These are phyloP conservation scores for Araneus ventricosus DNA, from an alignment of 1,140 invertebrate genomes.

Conservation along the genomic window DNA sequence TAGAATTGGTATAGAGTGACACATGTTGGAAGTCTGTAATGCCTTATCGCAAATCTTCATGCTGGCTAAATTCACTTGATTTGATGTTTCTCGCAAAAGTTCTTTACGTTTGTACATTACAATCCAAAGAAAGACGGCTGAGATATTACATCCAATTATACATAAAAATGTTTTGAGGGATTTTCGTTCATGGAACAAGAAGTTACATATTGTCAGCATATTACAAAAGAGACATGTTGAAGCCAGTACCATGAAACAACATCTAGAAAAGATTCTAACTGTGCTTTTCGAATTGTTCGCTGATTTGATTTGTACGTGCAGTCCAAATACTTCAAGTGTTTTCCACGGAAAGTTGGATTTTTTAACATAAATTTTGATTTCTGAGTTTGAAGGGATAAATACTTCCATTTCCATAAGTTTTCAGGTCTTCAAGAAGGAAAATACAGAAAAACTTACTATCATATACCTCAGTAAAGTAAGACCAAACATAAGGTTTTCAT, in stretches of 20 bases:
- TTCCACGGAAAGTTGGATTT: background rate
- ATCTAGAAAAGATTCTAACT: too few species aligned
- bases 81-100: background rate
- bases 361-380: background rate
- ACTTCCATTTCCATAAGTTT: background rate
- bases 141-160: background rate
- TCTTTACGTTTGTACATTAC: background rate
- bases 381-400: background rate
- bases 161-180: background rate
- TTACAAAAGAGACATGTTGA: background rate
- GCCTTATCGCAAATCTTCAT: background rate
- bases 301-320: background rate
- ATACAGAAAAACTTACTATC: too few species aligned
- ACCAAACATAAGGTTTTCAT: too few species aligned
- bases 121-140: background rate
- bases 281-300: background rate
- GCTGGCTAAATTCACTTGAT: background rate
- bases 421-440: too few species aligned
- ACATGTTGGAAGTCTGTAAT: background rate
- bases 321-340: background rate
- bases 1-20: background rate
- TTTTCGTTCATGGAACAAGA: background rate
- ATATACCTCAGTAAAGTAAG: too few species aligned
- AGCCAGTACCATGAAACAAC: background rate
- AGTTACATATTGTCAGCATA: background rate